Conservation (phyloP, 2,888 invertebrate species). For the Cosmia pyralina region DNA sequence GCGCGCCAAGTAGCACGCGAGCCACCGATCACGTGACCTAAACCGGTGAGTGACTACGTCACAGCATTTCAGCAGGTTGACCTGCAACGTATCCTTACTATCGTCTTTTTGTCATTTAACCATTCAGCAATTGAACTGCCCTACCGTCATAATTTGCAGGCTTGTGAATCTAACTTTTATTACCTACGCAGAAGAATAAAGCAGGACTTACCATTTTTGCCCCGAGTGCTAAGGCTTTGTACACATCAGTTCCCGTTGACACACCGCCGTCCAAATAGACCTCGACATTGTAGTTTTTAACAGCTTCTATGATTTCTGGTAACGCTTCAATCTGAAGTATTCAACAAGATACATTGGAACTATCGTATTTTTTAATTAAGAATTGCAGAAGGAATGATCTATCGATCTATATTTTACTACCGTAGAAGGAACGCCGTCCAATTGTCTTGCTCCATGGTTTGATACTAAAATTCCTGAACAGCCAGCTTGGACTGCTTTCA, state of each 20-base stretch:
- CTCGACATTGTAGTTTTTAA: slow-evolving; percentile 92
- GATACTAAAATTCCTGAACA: slow-evolving; percentile 96
- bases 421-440: slow-evolving; percentile 95
- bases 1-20: too few relatives aligned
- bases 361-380: neutral
- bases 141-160: too few relatives aligned
- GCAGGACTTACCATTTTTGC: slow-evolving; percentile 93
- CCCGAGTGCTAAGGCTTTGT: slow-evolving; percentile 97
- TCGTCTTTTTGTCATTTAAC: too few relatives aligned
- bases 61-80: too few relatives aligned
- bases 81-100: too few relatives aligned
- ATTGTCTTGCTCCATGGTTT: slow-evolving; percentile 97
- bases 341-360: neutral
- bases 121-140: too few relatives aligned
- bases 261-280: slow-evolving; percentile 97
- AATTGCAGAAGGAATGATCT: neutral
- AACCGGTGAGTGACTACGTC: too few relatives aligned
- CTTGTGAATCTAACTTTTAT: too few relatives aligned
- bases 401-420: slow-evolving; percentile 83
- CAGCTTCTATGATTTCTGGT: slow-evolving; percentile 94
- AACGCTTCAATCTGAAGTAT: slow-evolving; percentile 93
- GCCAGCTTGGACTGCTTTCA: slow-evolving; percentile 93
- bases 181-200: neutral
- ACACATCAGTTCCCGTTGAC: slow-evolving; percentile 95
- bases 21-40: too few relatives aligned